A percentile compares a stretch with the other conserved stretches of the same genome.
phyloP scores from a whole-genome alignment of 2,113 vertebrate genomes.

The Hyaena hyaena region DNA sequence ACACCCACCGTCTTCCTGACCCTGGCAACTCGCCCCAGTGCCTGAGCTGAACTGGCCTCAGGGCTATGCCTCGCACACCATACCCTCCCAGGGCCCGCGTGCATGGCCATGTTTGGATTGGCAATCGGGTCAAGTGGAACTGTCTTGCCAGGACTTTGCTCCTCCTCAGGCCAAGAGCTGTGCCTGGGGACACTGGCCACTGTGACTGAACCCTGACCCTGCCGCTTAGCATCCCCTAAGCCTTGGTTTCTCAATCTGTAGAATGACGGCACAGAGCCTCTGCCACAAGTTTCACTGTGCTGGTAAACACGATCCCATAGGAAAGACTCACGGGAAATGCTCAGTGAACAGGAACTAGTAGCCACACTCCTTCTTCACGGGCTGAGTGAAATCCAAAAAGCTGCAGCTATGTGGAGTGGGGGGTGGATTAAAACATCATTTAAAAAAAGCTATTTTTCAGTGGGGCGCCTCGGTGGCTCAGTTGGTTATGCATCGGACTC shows the following conservation, averaged over 20 bases:
- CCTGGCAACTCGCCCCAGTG: too few species aligned
- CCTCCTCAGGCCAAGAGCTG: not conserved
- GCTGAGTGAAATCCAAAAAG: not conserved
- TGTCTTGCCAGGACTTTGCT: not conserved
- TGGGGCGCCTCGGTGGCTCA: too few species aligned
- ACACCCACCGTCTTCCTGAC: not conserved
- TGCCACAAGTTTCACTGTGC: accelerated
- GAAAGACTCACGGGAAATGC: not conserved
- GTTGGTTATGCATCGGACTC: too few species aligned
- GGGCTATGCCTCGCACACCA: accelerated
- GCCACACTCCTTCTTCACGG: not conserved
- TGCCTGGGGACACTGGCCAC: not conserved
- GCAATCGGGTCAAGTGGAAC: not conserved
- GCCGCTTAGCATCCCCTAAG: not conserved
- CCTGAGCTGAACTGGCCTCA: not conserved
- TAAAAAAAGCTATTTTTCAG: not conserved
- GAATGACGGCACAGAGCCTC: too few species aligned
- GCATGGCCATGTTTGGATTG: accelerated
- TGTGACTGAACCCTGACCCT: not conserved
- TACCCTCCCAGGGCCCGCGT: not conserved
- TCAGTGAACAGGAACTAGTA: not conserved
- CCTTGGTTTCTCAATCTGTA: not conserved
- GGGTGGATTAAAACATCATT: not conserved
- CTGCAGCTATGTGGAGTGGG: not conserved
- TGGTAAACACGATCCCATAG: not conserved